Conservation (phyloP, 2,888 invertebrate species). For the Phaedon cochleariae region DNA sequence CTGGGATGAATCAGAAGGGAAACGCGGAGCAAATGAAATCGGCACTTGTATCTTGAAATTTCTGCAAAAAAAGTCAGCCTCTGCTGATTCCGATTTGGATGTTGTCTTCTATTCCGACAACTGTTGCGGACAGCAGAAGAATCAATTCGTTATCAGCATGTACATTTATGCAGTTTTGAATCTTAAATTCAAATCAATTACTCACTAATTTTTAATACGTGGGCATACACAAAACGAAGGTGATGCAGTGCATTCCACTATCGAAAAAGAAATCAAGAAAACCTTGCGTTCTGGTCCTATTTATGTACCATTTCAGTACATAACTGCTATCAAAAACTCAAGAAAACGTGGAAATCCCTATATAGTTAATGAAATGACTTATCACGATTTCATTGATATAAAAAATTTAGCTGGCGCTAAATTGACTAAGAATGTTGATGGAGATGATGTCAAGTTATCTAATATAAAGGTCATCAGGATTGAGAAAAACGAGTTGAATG, state of each 20-base stretch:
- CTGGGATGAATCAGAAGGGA: slow-evolving; percentile 48
- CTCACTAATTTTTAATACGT: too few relatives aligned
- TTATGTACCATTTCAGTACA: not conserved
- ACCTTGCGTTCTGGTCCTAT: not conserved
- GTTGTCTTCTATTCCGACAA: slow-evolving; percentile 21
- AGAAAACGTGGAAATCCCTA: not conserved
- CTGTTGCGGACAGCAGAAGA: slow-evolving; percentile 25
- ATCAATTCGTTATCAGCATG: slow-evolving; percentile 3
- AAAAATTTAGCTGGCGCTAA: too few relatives aligned
- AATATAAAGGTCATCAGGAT: too few relatives aligned
- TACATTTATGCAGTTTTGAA: too few relatives aligned
- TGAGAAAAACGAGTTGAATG: too few relatives aligned
- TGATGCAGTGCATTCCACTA: too few relatives aligned
- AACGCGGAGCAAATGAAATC: slow-evolving; percentile 38
- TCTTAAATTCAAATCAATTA: too few relatives aligned
- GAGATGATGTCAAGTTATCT: too few relatives aligned
- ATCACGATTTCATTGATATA: not conserved
- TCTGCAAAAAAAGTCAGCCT: slow-evolving; percentile 3
- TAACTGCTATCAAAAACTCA: not conserved
- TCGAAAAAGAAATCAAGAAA: not conserved
- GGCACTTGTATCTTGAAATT: slow-evolving; percentile 24
- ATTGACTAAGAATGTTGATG: too few relatives aligned
- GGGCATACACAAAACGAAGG: too few relatives aligned
- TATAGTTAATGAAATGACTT: not conserved
- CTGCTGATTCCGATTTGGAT: slow-evolving; percentile 3